A percentile compares a stretch with the other conserved stretches of the same genome.
Evolutionary conservation across 2,888 invertebrate species (phyloP).

Genomic region (Colostygia pectinataria): DNA sequence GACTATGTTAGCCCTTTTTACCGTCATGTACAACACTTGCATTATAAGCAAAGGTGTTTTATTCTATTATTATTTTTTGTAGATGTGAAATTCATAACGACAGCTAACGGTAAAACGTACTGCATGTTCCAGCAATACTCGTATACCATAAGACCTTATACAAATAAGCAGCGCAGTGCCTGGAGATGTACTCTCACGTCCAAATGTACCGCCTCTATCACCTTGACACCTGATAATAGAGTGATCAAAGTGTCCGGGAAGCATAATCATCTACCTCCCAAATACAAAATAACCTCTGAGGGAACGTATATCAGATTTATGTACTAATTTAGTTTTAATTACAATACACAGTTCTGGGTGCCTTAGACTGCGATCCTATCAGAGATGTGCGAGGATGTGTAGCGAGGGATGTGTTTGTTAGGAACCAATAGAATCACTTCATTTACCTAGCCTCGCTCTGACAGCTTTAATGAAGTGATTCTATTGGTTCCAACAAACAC

Average conservation of each 20-base stretch:
- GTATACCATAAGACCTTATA: not conserved
- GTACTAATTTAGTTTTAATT: no score
- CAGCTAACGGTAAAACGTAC: not conserved
- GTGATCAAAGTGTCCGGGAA: not conserved
- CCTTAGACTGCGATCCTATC: no score
- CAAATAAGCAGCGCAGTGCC: not conserved
- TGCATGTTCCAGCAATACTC: not conserved
- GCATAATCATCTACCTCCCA: not conserved
- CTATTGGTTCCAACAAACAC: no score
- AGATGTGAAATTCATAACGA: not conserved
- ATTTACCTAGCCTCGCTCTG: no score
- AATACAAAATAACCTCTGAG: not conserved
- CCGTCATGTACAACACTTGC: no score
- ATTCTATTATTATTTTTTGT: not conserved
- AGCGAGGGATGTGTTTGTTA: no score
- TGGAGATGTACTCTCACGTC: conserved; percentile 1
- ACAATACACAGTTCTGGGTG: no score
- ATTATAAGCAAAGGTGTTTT: no score
- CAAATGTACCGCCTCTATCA: not conserved
- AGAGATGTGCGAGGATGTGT: no score
- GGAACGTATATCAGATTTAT: not conserved
- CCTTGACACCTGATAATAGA: not conserved
- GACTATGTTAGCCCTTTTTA: no score
- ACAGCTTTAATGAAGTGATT: no score
- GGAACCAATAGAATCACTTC: no score